Percentiles rank a stretch among this genome's conserved stretches.
Conservation (phyloP, 2,797 vertebrate species). For the Sebastes miniatus region DNA sequence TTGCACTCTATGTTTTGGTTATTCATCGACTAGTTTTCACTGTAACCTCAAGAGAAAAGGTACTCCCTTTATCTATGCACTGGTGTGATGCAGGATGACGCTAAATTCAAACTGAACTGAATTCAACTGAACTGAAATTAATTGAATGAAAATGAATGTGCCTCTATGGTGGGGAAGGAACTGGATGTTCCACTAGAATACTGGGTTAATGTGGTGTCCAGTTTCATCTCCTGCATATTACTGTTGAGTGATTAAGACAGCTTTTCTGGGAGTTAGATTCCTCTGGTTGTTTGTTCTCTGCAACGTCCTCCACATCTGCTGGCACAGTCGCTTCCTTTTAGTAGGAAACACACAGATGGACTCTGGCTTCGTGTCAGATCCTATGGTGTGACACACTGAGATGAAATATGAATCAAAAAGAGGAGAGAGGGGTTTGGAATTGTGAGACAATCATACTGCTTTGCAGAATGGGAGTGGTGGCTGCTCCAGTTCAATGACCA, state of each 20-base stretch:
- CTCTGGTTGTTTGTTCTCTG: slow-evolving; percentile 43
- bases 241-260: slow-evolving; percentile 46
- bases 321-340: slow-evolving; percentile 27
- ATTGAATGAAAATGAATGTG: slow-evolving; percentile 22
- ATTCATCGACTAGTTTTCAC: not conserved
- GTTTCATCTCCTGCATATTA: slow-evolving; percentile 49
- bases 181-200: slow-evolving; percentile 36
- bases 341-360: slow-evolving; percentile 13
- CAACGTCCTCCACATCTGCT: slow-evolving; percentile 39
- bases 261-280: slow-evolving; percentile 51
- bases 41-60: not conserved
- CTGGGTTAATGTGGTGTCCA: slow-evolving; percentile 59
- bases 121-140: slow-evolving; percentile 25
- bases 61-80: not conserved
- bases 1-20: not conserved
- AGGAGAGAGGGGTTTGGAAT: not conserved
- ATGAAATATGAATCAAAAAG: not conserved
- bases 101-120: slow-evolving; percentile 8
- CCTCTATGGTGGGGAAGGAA: slow-evolving; percentile 3
- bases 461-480: not conserved
- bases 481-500: not conserved
- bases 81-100: not conserved
- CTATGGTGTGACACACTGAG: not conserved
- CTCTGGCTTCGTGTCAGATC: not conserved
- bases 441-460: not conserved